Evolutionary conservation across 1,140 invertebrate species (phyloP).

Genomic region (Meloidogyne hapla): DNA sequence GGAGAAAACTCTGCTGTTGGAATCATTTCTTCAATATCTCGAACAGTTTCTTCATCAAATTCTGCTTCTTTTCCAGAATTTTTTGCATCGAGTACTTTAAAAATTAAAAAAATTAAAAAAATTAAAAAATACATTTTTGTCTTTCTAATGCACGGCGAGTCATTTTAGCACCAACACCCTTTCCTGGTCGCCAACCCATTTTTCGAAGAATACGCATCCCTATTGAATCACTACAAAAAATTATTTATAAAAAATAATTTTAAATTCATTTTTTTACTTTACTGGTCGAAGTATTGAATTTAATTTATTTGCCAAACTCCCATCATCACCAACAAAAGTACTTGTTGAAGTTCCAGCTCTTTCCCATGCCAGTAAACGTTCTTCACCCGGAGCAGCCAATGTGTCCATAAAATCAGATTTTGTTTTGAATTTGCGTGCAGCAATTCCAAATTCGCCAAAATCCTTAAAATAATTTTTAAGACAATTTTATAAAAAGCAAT

Average conservation of each 20-base stretch:
- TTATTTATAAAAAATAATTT: too few relatives aligned
- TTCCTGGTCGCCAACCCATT: conserved; percentile 83
- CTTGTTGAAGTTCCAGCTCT: conserved; percentile 37
- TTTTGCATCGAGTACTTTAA: conserved; percentile 41
- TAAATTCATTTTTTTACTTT: conserved; percentile 34
- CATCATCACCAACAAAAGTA: neutral
- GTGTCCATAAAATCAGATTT: conserved; percentile 73
- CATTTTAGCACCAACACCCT: conserved; percentile 77
- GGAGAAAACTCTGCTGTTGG: conserved; percentile 74
- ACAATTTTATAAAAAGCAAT: neutral
- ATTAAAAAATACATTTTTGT: conserved; percentile 40
- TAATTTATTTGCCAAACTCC: conserved; percentile 31
- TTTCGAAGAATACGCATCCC: conserved; percentile 80
- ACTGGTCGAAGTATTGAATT: conserved; percentile 39
- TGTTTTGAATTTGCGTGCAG: conserved; percentile 78
- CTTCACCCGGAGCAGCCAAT: conserved; percentile 27
- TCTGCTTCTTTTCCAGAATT: conserved; percentile 36
- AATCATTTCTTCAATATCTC: conserved; percentile 64
- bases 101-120: too few relatives aligned
- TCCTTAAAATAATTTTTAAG: conserved; percentile 70
- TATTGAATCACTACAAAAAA: conserved; percentile 74
- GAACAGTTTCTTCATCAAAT: conserved; percentile 67
- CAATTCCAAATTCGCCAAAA: conserved; percentile 88
- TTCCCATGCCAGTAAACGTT: conserved; percentile 54
- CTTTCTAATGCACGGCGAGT: conserved; percentile 67